These are phyloP conservation scores for Aplysia californica DNA, from an alignment of 1,140 invertebrate genomes.

Conservation along the genomic window DNA sequence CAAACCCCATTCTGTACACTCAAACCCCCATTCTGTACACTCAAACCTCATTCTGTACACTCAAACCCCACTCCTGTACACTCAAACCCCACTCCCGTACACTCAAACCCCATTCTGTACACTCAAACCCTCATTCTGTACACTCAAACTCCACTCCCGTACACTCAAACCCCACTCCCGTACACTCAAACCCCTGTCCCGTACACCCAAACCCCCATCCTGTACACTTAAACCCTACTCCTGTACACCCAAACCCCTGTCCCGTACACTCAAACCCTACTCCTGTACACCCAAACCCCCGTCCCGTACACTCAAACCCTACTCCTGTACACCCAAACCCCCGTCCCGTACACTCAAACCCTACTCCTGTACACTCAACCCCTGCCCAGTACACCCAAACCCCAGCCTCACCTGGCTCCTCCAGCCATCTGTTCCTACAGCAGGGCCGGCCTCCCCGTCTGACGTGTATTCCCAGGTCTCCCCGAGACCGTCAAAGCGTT, in stretches of 20 bases:
- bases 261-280: background rate
- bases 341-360: background rate
- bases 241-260: too few relatives aligned
- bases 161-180: too few relatives aligned
- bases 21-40: background rate
- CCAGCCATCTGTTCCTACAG: background rate
- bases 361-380: background rate
- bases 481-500: conserved; percentile 20
- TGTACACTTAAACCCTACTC: too few relatives aligned
- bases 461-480: conserved; percentile 22
- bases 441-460: background rate
- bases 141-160: too few relatives aligned
- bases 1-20: background rate
- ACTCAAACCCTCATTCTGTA: too few relatives aligned
- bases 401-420: background rate
- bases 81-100: too few relatives aligned
- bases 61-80: too few relatives aligned
- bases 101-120: too few relatives aligned
- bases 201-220: too few relatives aligned
- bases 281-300: background rate
- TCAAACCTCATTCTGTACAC: background rate
- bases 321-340: background rate
- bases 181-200: too few relatives aligned
- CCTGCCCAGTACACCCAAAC: background rate
- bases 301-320: background rate